Percentiles rank a stretch among this genome's conserved stretches.
Conservation (phyloP, 2,888 invertebrate species). For the Scaptomyza flava region DNA sequence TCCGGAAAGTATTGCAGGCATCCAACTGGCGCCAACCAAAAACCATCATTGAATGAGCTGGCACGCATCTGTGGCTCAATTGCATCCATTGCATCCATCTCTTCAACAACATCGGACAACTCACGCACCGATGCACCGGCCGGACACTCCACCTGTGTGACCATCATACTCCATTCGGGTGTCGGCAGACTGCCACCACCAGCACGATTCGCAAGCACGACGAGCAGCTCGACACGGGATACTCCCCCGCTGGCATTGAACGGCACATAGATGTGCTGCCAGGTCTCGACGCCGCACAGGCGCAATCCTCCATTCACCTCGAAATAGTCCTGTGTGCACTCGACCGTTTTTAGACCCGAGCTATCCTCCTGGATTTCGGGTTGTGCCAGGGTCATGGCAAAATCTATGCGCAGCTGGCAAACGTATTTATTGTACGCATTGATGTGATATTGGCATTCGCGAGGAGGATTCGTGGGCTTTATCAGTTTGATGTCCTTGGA, state of each 20-base stretch:
- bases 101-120: slow-evolving; percentile 3
- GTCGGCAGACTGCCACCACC: slow-evolving; percentile 44
- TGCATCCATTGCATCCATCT: neutral
- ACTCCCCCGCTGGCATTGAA: slow-evolving; percentile 73
- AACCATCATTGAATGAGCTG: slow-evolving; percentile 63
- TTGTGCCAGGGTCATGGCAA: slow-evolving; percentile 73
- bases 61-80: slow-evolving; percentile 19
- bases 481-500: slow-evolving; percentile 67
- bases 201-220: slow-evolving; percentile 55
- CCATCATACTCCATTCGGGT: slow-evolving; percentile 61
- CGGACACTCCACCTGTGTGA: slow-evolving; percentile 78
- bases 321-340: slow-evolving; percentile 69
- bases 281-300: slow-evolving; percentile 87
- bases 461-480: slow-evolving; percentile 66
- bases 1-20: slow-evolving; percentile 79
- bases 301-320: slow-evolving; percentile 61
- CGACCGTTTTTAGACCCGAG: slow-evolving; percentile 49
- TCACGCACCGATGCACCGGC: slow-evolving; percentile 63
- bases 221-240: slow-evolving; percentile 41
- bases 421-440: slow-evolving; percentile 66
- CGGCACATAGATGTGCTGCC: slow-evolving; percentile 85
- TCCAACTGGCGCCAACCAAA: slow-evolving; percentile 73
- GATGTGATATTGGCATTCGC: slow-evolving; percentile 65
- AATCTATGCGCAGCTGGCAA: slow-evolving; percentile 77
- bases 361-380: slow-evolving; percentile 56